Conservation (phyloP, 2,113 vertebrate species). For the Hemiprocne comata region DNA sequence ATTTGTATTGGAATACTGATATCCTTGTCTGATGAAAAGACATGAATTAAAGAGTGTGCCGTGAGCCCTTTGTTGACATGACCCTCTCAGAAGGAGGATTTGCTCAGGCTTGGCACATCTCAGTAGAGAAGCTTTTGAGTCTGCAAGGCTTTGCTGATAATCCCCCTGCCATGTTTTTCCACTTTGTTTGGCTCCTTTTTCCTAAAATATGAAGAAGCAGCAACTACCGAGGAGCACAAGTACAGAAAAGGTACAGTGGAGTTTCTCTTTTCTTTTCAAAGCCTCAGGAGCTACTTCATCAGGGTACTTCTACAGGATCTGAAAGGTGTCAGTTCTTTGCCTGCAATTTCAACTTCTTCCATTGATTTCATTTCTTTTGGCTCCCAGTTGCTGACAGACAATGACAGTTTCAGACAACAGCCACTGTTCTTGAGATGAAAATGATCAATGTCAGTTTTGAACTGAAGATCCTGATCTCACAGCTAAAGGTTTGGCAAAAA, state of each 20-base stretch:
- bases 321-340: not conserved
- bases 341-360: not conserved
- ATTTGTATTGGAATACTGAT: not conserved
- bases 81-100: not conserved
- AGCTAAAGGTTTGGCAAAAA: not conserved
- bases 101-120: not conserved
- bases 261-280: not conserved
- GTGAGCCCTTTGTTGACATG: not conserved
- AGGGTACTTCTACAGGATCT: not conserved
- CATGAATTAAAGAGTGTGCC: not conserved
- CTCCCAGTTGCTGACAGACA: not conserved
- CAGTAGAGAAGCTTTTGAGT: not conserved
- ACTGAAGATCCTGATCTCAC: not conserved
- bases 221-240: not conserved
- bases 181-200: not conserved
- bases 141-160: not conserved
- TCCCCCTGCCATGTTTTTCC: not conserved
- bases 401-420: not conserved
- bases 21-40: not conserved
- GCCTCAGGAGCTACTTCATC: not conserved
- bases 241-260: not conserved
- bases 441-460: rapidly evolving
- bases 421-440: not conserved
- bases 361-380: not conserved
- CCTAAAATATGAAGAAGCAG: not conserved